A percentile compares a stretch with the other conserved stretches of the same genome.
These are phyloP conservation scores for Brevimyrus niger DNA, from an alignment of 2,113 vertebrate species.

Conservation along the genomic window DNA sequence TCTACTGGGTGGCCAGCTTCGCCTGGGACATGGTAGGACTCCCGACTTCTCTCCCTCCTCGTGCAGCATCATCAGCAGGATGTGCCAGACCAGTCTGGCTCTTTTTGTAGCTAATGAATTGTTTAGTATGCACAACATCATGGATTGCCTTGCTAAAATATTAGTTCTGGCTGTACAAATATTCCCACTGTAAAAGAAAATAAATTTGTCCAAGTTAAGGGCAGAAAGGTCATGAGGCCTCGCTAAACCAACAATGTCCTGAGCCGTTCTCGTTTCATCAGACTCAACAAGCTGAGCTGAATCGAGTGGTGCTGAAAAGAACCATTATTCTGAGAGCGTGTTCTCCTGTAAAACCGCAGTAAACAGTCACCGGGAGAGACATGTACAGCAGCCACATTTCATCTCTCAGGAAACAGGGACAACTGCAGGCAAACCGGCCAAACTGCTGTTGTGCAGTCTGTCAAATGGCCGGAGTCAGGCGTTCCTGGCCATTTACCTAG, in stretches of 20 bases:
- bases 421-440: slow-evolving; percentile 31
- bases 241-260: background rate
- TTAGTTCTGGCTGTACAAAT: background rate
- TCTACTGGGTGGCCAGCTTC: slow-evolving; percentile 94
- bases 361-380: background rate
- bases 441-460: slow-evolving; percentile 36
- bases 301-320: background rate
- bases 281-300: background rate
- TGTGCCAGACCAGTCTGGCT: background rate
- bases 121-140: background rate
- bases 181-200: background rate
- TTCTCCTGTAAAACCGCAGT: background rate
- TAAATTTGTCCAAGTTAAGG: background rate
- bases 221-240: background rate
- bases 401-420: background rate
- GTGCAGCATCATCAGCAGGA: background rate
- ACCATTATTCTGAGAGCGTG: background rate
- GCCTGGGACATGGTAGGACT: slow-evolving; percentile 91
- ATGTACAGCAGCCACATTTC: background rate
- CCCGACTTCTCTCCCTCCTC: background rate
- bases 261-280: background rate
- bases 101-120: background rate
- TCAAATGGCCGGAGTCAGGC: slow-evolving; percentile 33
- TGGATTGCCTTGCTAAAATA: background rate
- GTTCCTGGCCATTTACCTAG: slow-evolving; percentile 26